These are phyloP conservation scores for Illadopsis cleaveri DNA, from an alignment of 2,113 vertebrate species.

Conservation along the genomic window DNA sequence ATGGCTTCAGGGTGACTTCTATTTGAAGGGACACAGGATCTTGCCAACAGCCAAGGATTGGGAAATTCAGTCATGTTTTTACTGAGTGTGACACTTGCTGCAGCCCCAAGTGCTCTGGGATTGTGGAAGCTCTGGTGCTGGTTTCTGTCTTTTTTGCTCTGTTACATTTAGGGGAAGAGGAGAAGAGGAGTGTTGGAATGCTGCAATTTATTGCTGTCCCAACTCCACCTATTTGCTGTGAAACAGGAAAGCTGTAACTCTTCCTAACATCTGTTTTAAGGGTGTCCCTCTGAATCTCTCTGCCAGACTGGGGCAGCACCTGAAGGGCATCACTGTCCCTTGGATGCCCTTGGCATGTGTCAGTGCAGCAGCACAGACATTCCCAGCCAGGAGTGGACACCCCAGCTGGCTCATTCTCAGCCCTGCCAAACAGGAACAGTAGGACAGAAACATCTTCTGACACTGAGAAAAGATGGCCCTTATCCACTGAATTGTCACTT, in stretches of 20 bases:
- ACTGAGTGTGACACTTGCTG: background rate
- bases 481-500: background rate
- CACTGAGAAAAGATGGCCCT: background rate
- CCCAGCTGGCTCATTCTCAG: background rate
- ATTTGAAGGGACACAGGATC: background rate
- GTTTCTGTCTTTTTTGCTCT: background rate
- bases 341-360: background rate
- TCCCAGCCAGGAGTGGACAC: background rate
- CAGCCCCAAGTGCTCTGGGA: background rate
- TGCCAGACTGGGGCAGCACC: background rate
- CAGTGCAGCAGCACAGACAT: background rate
- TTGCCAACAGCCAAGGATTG: background rate
- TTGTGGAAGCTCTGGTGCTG: background rate
- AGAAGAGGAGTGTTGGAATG: background rate
- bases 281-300: background rate
- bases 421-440: background rate
- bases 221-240: background rate
- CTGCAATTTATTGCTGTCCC: background rate
- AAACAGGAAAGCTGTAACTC: background rate
- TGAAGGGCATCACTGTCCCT: background rate
- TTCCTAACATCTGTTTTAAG: background rate
- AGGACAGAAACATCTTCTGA: background rate
- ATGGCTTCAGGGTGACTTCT: background rate
- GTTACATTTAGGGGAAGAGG: background rate
- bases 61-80: background rate